phyloP scores from a whole-genome alignment of 2,113 vertebrate genomes.

The Macaca fascicularis region T2T-MFA8v1.1 NC_088386.1:74077501-74078000 shows the following conservation, averaged over 20 bases:
- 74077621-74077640: constrained; percentile 84
- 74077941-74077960: constrained; percentile 69
- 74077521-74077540: constrained; percentile 84
- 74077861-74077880: constrained; percentile 74
- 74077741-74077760: constrained; percentile 91
- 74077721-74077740: constrained; percentile 91
- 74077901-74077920: constrained; percentile 75
- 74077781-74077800: constrained; percentile 76
- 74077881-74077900: constrained; percentile 69
- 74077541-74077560: constrained; percentile 85
- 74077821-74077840: constrained; percentile 83
- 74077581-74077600: constrained; percentile 90
- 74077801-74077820: constrained; percentile 82
- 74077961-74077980: constrained; percentile 82
- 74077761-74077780: constrained; percentile 86
- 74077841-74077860: constrained; percentile 85
- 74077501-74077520: constrained; percentile 80
- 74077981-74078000: constrained; percentile 65
- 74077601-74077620: constrained; percentile 87
- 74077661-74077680: constrained; percentile 89
- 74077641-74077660: constrained; percentile 90
- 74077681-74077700: constrained; percentile 67
- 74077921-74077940: constrained; percentile 65
- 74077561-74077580: constrained; percentile 79
- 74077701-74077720: constrained; percentile 90